Conservation (phyloP, 2,113 vertebrate genomes). For the Amblyornis subalaris region DNA sequence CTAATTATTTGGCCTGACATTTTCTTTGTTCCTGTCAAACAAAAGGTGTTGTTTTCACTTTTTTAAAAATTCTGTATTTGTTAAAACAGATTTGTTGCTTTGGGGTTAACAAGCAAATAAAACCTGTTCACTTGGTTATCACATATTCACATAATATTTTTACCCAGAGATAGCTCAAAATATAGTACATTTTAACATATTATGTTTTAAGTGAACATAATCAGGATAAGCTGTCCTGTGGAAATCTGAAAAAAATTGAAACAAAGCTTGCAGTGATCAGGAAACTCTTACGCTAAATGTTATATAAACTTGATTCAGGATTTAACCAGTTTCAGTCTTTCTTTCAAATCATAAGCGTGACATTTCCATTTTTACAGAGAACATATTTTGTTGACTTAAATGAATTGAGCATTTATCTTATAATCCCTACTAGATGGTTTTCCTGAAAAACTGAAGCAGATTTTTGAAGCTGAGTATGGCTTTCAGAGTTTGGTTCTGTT, state of each 20-base stretch:
- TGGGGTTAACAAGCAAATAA: neutral
- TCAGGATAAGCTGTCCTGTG: neutral
- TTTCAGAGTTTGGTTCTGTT: neutral
- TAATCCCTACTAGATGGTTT: neutral
- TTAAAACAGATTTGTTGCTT: neutral
- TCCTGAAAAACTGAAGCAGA: neutral
- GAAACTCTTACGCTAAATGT: neutral
- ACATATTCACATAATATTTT: neutral
- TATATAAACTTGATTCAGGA: neutral
- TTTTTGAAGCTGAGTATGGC: neutral
- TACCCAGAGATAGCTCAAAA: neutral
- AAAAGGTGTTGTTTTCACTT: neutral
- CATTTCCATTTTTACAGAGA: neutral
- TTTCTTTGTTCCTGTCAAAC: slow-evolving; percentile 9
- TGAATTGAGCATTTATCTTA: neutral
- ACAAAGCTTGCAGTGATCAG: neutral
- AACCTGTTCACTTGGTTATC: neutral
- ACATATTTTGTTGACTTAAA: neutral
- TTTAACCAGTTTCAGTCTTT: neutral
- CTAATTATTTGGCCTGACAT: neutral
- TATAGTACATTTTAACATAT: neutral
- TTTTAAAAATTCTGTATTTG: neutral
- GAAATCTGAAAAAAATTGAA: neutral
- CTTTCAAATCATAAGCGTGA: neutral
- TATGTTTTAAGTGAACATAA: neutral